Base-by-base conservation (phyloP, 2,888 invertebrate species). In the Ectemnius continuus region DNA sequence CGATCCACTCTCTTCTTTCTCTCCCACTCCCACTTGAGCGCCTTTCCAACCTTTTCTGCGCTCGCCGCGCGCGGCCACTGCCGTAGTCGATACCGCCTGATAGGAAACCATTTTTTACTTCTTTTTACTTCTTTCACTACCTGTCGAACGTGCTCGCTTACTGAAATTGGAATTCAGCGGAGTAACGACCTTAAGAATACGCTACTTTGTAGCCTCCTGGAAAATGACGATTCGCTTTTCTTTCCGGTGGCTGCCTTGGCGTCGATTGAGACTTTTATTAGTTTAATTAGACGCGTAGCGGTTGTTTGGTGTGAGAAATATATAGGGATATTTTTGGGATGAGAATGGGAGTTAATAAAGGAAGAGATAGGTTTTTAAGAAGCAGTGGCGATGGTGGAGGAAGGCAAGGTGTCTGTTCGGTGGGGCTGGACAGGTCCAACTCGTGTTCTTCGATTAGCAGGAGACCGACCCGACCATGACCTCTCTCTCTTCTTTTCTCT, bases 391-490 rank as follows among this genome's bases (percentile, higher is more conserved):
- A 58, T 56, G 63, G 67, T 56, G 73, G 62, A 62, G 59, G 57
- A 60, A 61, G 75, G 76, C 58, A 70, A 66, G 77, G 70, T 80
- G 76, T 72, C 79, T 79, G 61, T 57, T 52, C 52, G 73, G 73
- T 61, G 73, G 62, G 75, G 76, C 72, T 73, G 73, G 71, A 72
- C 76, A 79, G 82, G 79, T 75, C 84, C 79, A 82, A 75, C 82
- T 84, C 79, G 81, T 83, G 90, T 88, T 88, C 88, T 89, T 90
- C 90, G 90, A 90, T 90, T 90, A 90, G 90, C 88, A 84, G 86
- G 86, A 88, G 88, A 89, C 86, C 89, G 90, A 89, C 89, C 90
- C 89, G 89, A 89, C 90, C 90, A 84, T 90, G 90, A 91, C 90
- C 91, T 88, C 89, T 86, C 83, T 82, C 79, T 79, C 84, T 71